Evolutionary conservation across 2,797 vertebrate species (phyloP).

Genomic region (Sebastes goodei): DNA sequence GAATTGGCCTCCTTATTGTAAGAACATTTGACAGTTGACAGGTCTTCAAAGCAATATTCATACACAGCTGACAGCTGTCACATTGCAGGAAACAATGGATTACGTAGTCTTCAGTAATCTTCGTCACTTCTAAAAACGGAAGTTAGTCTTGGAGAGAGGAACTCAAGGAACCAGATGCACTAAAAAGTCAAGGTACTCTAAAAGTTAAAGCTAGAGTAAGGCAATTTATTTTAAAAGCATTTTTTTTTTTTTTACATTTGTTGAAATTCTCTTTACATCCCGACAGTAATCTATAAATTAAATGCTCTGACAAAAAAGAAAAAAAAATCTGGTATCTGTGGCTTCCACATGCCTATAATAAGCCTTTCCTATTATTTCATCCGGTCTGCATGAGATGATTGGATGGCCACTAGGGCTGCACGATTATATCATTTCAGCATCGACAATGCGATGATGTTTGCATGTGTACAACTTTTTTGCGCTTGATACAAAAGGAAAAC

Average conservation of each 20-base stretch:
- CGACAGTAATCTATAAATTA: too few species aligned
- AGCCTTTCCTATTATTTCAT: too few species aligned
- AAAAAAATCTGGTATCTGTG: too few species aligned
- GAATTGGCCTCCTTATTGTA: neutral
- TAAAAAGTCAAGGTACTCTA: neutral
- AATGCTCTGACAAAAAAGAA: too few species aligned
- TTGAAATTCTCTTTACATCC: too few species aligned
- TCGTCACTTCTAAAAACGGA: neutral
- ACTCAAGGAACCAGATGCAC: neutral
- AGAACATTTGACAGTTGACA: neutral
- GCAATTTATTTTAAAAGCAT: too few species aligned
- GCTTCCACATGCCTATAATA: too few species aligned
- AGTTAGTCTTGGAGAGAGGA: neutral
- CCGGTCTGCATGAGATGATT: too few species aligned
- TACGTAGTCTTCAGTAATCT: neutral
- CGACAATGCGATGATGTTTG: neutral
- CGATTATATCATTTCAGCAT: too few species aligned
- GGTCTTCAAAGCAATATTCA: neutral
- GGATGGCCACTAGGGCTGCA: too few species aligned
- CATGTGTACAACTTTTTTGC: neutral
- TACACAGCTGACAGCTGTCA: neutral
- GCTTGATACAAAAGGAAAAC: neutral
- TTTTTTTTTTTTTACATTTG: too few species aligned
- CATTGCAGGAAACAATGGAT: neutral
- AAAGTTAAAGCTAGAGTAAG: neutral